Evolutionary conservation across 92 coral and sea anemone species (phyloP).

Genomic region (Porites lobata): DNA sequence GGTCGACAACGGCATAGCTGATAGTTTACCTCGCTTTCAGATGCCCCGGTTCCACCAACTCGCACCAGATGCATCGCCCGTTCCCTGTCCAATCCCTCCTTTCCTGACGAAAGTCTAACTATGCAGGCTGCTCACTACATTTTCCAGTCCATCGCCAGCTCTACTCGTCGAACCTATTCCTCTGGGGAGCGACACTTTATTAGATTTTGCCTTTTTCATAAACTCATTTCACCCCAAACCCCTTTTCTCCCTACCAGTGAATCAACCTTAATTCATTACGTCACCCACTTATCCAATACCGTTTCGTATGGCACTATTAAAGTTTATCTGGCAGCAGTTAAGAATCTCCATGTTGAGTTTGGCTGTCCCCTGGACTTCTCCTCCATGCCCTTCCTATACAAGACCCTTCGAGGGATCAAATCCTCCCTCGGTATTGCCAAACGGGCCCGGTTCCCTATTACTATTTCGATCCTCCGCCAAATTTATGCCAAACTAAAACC

Average conservation of each 20-base stretch:
- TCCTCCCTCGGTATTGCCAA: neutral
- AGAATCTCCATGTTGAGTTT: constrained; percentile 10
- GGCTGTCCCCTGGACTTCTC: constrained; percentile 8
- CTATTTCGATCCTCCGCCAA: neutral
- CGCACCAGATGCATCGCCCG: constrained; percentile 1
- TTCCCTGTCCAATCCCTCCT: neutral
- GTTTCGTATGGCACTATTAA: constrained; percentile 11
- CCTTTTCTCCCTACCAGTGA: neutral
- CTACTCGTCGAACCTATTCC: neutral
- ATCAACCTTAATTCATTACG: neutral
- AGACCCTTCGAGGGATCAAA: constrained; percentile 8
- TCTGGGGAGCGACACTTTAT: neutral
- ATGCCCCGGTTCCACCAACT: neutral
- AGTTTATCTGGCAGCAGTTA: neutral
- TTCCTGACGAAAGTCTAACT: neutral
- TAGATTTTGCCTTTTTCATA: neutral
- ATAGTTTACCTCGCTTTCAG: neutral
- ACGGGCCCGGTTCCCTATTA: neutral
- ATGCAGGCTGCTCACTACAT: neutral
- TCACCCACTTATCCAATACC: neutral
- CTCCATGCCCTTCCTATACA: constrained; percentile 9
- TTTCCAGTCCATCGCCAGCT: neutral
- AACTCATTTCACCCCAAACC: neutral
- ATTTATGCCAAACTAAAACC: neutral
- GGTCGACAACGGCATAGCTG: neutral